Evolutionary conservation across 2,888 invertebrate genomes (phyloP).

Genomic region (Dinocampus coccinellae): DNA sequence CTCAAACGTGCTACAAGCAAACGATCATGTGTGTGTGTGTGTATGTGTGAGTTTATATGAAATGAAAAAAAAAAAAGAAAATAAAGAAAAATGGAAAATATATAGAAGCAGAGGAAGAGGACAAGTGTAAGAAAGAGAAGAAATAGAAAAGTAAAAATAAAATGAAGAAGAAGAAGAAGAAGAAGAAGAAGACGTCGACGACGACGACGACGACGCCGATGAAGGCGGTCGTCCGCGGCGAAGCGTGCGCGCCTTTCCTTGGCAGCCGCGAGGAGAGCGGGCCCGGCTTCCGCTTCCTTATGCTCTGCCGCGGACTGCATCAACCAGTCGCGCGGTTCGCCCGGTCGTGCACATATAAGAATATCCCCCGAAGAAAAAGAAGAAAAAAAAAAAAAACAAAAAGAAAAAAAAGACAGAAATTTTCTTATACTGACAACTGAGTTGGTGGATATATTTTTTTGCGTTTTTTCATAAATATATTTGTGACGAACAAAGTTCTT

Average conservation of each 20-base stretch:
- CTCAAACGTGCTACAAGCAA: constrained; percentile 36
- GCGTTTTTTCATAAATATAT: not conserved
- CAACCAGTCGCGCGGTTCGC: constrained; percentile 68
- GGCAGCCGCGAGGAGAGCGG: constrained; percentile 54
- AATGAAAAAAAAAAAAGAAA: constrained; percentile 30
- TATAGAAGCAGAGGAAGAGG: not conserved
- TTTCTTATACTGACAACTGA: not conserved
- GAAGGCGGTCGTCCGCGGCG: constrained; percentile 63
- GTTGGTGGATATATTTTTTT: not conserved
- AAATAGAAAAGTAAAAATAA: constrained; percentile 29
- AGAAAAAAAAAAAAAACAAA: too few relatives aligned
- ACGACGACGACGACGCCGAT: constrained; percentile 54
- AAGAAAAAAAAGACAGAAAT: not conserved
- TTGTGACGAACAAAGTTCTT: not conserved
- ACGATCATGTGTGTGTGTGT: constrained; percentile 25
- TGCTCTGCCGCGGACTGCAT: constrained; percentile 68
- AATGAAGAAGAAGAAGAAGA: constrained; percentile 32
- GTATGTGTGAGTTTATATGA: not conserved
- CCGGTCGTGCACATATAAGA: constrained; percentile 67
- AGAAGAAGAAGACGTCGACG: constrained; percentile 49
- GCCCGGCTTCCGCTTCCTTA: constrained; percentile 69
- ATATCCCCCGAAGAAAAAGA: constrained; percentile 39
- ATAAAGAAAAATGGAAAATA: constrained; percentile 20
- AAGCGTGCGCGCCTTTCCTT: constrained; percentile 69
- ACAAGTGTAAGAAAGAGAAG: constrained; percentile 8